Conservation (phyloP, 2,888 invertebrate genomes). For the Trissoscelio sp. region DNA sequence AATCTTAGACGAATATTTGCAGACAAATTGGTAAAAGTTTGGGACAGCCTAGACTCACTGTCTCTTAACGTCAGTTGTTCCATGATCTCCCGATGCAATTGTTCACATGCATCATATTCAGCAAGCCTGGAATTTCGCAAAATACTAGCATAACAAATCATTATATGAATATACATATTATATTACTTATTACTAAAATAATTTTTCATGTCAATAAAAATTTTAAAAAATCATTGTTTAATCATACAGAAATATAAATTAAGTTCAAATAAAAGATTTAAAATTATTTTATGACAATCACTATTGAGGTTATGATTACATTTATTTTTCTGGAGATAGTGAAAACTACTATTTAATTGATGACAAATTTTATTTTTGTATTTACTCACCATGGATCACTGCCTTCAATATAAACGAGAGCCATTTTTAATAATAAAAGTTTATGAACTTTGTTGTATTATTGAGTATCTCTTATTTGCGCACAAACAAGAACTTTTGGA, state of each 20-base stretch:
- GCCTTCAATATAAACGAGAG: slow-evolving; percentile 80
- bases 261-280: no score
- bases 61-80: slow-evolving; percentile 86
- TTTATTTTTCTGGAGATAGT: background rate
- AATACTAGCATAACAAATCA: background rate
- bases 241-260: no score
- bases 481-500: background rate
- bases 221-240: no score
- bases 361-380: background rate
- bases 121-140: slow-evolving; percentile 84
- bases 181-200: no score
- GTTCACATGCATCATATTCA: slow-evolving; percentile 88
- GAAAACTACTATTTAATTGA: no score
- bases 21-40: slow-evolving; percentile 86
- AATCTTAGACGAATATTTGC: slow-evolving; percentile 86
- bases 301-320: background rate
- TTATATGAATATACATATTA: background rate
- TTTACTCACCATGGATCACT: slow-evolving; percentile 79
- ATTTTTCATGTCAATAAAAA: no score
- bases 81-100: slow-evolving; percentile 86
- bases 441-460: no score
- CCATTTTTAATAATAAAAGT: slow-evolving; percentile 73
- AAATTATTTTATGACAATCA: background rate
- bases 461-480: background rate
- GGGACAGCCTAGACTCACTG: slow-evolving; percentile 84